phyloP scores from a whole-genome alignment of 2,797 vertebrate species.

The Sebastes jordani region DNA sequence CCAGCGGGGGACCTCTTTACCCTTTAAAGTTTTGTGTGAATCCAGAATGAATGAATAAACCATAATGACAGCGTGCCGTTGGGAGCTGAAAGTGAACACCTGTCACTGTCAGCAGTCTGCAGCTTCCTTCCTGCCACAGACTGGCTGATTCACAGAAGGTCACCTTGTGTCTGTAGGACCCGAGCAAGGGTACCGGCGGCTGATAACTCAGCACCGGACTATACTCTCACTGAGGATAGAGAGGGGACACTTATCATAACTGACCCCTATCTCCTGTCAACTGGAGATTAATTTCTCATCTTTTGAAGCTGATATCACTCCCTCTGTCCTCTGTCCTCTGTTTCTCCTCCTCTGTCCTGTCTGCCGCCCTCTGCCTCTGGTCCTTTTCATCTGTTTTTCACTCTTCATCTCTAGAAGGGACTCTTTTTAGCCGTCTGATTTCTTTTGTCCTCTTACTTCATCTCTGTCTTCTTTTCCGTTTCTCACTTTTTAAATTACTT shows the following conservation, averaged over 20 bases:
- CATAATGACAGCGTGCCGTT: conserved; percentile 46
- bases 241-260: conserved; percentile 56
- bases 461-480: not conserved
- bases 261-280: conserved; percentile 62
- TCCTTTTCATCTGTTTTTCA: not conserved
- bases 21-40: conserved; percentile 46
- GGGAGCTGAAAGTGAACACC: conserved; percentile 64
- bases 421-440: not conserved
- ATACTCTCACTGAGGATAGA: conserved; percentile 60
- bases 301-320: conserved; percentile 29
- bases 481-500: not conserved
- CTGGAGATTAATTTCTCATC: conserved; percentile 50
- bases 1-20: conserved; percentile 33
- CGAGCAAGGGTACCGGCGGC: conserved; percentile 41
- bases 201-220: conserved; percentile 64
- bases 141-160: conserved; percentile 63
- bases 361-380: not conserved
- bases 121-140: conserved; percentile 23
- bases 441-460: not conserved
- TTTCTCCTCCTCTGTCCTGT: conserved; percentile 23
- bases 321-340: conserved; percentile 38
- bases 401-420: not conserved
- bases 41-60: conserved; percentile 65
- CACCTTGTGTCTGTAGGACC: conserved; percentile 70
- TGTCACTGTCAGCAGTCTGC: conserved; percentile 72